These are phyloP conservation scores for Drosophila arizonae DNA, from an alignment of 1,140 invertebrate species.

Conservation along the genomic window DNA sequence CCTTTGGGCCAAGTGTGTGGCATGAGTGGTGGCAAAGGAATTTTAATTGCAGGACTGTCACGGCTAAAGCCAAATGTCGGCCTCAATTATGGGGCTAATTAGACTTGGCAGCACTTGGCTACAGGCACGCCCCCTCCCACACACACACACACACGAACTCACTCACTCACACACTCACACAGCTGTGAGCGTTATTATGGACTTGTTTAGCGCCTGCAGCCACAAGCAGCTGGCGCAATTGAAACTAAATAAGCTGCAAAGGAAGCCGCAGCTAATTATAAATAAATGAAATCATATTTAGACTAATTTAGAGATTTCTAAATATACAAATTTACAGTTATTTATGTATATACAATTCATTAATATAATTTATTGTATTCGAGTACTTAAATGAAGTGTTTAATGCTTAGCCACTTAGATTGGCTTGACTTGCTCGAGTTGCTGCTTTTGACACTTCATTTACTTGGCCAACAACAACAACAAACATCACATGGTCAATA, in stretches of 20 bases:
- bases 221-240: constrained; percentile 13
- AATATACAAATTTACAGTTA: too few species aligned
- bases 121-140: constrained; percentile 5
- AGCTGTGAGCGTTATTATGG: neutral
- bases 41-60: constrained; percentile 43
- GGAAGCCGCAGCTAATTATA: constrained; percentile 7
- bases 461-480: constrained; percentile 8
- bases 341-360: too few species aligned
- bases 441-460: constrained; percentile 24
- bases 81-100: constrained; percentile 46
- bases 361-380: too few species aligned
- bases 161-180: neutral
- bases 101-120: constrained; percentile 36
- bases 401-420: neutral
- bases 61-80: constrained; percentile 26
- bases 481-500: too few species aligned
- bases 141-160: neutral
- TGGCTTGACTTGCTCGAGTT: constrained; percentile 12
- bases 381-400: too few species aligned
- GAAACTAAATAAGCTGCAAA: constrained; percentile 5
- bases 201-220: constrained; percentile 11
- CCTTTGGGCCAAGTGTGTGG: constrained; percentile 7
- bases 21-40: constrained; percentile 32
- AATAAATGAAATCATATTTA: constrained; percentile 8
- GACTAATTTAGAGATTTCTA: too few species aligned